phyloP scores from a whole-genome alignment of 1,140 invertebrate species.

The Drosophila pseudoobscura region DNA sequence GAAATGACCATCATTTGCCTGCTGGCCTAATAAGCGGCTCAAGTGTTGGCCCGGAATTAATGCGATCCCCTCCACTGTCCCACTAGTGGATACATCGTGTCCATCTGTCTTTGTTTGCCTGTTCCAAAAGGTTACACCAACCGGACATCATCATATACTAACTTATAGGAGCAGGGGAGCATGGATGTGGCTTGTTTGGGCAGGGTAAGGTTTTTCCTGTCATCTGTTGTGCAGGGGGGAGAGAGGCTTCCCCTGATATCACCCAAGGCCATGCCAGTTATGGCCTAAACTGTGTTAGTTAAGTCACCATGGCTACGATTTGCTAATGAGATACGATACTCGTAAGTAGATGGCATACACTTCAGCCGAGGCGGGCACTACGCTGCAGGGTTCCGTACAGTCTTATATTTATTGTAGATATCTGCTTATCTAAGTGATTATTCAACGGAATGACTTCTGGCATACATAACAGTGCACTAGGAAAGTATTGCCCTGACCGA shows the following conservation, averaged over 20 bases:
- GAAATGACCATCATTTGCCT: conserved; percentile 67
- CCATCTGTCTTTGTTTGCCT: conserved; percentile 27
- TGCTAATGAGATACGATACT: conserved; percentile 36
- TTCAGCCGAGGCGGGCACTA: neutral
- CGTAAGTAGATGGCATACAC: neutral
- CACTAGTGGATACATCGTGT: neutral
- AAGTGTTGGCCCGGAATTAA: conserved; percentile 75
- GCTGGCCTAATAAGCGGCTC: conserved; percentile 69
- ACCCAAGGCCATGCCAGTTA: conserved; percentile 39
- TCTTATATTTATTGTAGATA: no score
- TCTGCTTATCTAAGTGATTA: no score
- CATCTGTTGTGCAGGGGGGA: conserved; percentile 10
- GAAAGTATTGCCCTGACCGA: no score
- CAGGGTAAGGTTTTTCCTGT: conserved; percentile 9
- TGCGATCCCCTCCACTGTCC: conserved; percentile 39
- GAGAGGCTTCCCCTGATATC: conserved; percentile 30
- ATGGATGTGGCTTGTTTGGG: conserved; percentile 2
- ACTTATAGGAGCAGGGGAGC: neutral
- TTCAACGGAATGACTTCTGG: no score
- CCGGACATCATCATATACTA: conserved; percentile 37
- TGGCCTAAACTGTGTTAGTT: conserved; percentile 40
- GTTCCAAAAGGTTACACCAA: conserved; percentile 47
- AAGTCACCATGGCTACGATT: conserved; percentile 43
- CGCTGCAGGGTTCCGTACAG: neutral
- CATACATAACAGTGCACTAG: neutral